Conservation (phyloP, 2,113 vertebrate genomes). For the Hyaena hyaena region DNA sequence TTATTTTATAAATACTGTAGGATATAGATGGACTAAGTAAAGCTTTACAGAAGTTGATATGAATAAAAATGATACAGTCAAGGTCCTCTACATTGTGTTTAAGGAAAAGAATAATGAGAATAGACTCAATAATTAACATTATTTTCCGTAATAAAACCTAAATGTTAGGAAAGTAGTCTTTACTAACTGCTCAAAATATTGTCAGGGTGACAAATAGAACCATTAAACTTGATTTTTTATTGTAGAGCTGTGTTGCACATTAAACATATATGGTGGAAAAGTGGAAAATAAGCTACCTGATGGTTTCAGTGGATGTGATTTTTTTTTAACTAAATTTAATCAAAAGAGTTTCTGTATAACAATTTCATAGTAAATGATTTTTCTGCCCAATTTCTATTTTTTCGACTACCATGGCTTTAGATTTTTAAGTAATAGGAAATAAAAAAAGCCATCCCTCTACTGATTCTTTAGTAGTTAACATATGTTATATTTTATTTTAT, state of each 20-base stretch:
- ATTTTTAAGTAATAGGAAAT: conserved; percentile 43
- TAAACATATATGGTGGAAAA: conserved; percentile 55
- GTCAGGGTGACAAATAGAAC: conserved; percentile 70
- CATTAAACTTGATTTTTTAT: conserved; percentile 70
- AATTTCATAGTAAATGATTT: conserved; percentile 47
- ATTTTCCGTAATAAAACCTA: conserved; percentile 51
- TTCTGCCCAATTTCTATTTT: conserved; percentile 10
- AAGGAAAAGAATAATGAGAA: conserved; percentile 60
- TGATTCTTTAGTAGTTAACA: conserved; percentile 32
- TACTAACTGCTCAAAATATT: conserved; percentile 54
- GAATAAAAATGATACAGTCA: conserved; percentile 14
- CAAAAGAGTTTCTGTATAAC: conserved; percentile 24
- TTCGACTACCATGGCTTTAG: neutral
- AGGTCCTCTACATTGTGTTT: conserved; percentile 15
- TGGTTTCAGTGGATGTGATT: conserved; percentile 43
- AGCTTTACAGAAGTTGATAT: neutral
- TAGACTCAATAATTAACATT: conserved; percentile 60
- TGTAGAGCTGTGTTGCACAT: conserved; percentile 55
- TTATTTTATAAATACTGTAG: neutral
- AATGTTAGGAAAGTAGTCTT: conserved; percentile 5
- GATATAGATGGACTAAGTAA: neutral
- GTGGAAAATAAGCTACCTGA: conserved; percentile 48
- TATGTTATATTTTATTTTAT: neutral
- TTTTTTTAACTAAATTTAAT: conserved; percentile 55
- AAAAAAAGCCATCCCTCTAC: neutral